Percentiles rank a stretch among this genome's conserved stretches.
Conservation (phyloP, 2,888 invertebrate genomes). For the Nycteola revayana region DNA sequence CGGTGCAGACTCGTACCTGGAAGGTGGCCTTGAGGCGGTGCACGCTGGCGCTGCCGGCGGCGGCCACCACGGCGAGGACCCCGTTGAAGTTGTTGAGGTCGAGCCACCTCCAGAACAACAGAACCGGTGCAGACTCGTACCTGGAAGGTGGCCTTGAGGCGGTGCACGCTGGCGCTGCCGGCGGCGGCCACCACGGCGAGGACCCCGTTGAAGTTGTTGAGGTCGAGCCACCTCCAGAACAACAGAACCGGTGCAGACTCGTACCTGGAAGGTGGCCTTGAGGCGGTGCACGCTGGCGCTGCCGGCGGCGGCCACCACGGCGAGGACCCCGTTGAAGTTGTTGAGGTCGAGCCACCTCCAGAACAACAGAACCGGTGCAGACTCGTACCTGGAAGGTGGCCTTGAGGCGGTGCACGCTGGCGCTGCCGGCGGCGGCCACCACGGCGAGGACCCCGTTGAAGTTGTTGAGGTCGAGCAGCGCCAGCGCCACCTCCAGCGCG, state of each 20-base stretch:
- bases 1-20: too few relatives aligned
- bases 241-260: not conserved
- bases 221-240: slow-evolving; percentile 94
- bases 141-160: slow-evolving; percentile 91
- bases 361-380: not conserved
- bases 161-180: slow-evolving; percentile 94
- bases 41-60: too few relatives aligned
- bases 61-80: not conserved
- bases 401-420: slow-evolving; percentile 94
- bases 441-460: slow-evolving; percentile 98
- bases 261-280: slow-evolving; percentile 13
- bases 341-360: not conserved
- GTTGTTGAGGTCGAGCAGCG: slow-evolving; percentile 97
- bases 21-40: too few relatives aligned
- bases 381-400: slow-evolving; percentile 89
- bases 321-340: slow-evolving; percentile 77
- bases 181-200: slow-evolving; percentile 96
- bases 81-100: not conserved
- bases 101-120: not conserved
- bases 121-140: slow-evolving; percentile 56
- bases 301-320: not conserved
- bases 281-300: not conserved
- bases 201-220: slow-evolving; percentile 99
- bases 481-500: slow-evolving; percentile 95
- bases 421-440: slow-evolving; percentile 94